Evolutionary conservation across 2,888 invertebrate genomes (phyloP), one percentile per base, ranked within the genome.

Genomic region (Crocallis elinguaria): DNA sequence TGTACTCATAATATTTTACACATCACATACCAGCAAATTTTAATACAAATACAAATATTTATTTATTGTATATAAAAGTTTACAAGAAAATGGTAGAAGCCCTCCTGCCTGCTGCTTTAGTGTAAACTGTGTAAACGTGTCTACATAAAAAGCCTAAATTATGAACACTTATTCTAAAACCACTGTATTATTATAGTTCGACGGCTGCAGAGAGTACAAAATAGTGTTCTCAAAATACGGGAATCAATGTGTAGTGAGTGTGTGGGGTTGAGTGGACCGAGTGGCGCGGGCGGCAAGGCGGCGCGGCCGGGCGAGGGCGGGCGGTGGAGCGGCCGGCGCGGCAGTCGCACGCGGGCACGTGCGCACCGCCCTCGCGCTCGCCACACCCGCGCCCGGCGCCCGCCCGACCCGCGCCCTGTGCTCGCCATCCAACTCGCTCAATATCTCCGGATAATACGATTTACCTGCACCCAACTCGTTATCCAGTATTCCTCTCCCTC

Each of bases 341-440:
- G 86, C 89, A 88, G 88, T 88, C 81, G 86, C 87, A 77, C 86
- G 86, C 84, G 75, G 78, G 78, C 88, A 84, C 88, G 88, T 84
- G 88, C 88, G 87, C 86, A 82, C 73, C 86, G 82, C 82, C 80
- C 77, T 69, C 75, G 86, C 85, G 86, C 80, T 13, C 75, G 75
- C 71, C 66, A 67, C 68, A 63, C 61, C 65, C 67, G 67, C 62
- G 45, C 41, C 72, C 38, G 19, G 45, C 49, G 49, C 58, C 32
- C 67, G 67, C 71, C 78, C 79, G 77, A 75, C 78, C 81, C 82
- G 57, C 73, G 64, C 52, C 53, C 58, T 45, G 41, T 32, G 48
- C 50, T 27, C 41, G 30, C 59, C 67, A 66, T 67, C 64, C 74
- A 63, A 61, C 69, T 73, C 80, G 84, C 78, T 85, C 82, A 78